These are phyloP conservation scores for Bergia puertoricense DNA, from an alignment of 92 coral and sea anemone species.

Conservation along the genomic window DNA sequence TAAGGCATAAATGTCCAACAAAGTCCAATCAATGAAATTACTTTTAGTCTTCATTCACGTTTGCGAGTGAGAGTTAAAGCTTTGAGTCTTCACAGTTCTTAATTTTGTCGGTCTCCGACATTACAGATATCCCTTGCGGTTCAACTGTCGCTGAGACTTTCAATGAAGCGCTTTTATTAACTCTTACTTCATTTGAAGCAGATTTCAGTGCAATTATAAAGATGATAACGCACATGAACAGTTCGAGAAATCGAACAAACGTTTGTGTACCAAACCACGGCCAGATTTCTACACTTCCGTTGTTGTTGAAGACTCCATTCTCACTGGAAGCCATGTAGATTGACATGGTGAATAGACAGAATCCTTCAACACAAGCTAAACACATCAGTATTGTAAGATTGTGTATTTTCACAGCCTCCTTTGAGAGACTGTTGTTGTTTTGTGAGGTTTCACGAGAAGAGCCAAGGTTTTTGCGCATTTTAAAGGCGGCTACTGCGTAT, in stretches of 20 bases:
- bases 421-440: conserved; percentile 1
- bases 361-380: conserved; percentile 52
- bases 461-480: conserved; percentile 61
- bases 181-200: too few species aligned
- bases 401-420: conserved; percentile 44
- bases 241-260: conserved; percentile 15
- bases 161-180: too few species aligned
- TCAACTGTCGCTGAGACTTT: too few species aligned
- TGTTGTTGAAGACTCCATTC: conserved; percentile 37
- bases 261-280: neutral
- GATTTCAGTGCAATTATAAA: too few species aligned
- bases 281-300: conserved; percentile 31
- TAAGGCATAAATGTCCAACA: too few species aligned
- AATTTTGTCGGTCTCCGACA: too few species aligned
- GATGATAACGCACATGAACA: too few species aligned
- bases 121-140: too few species aligned
- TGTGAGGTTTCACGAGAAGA: conserved; percentile 59
- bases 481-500: conserved; percentile 34
- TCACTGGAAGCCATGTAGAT: neutral
- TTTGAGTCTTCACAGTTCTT: too few species aligned
- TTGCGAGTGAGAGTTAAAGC: too few species aligned
- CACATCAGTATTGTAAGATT: conserved; percentile 30
- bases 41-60: too few species aligned
- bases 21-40: too few species aligned
- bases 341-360: conserved; percentile 42